Conservation (phyloP, 2,888 invertebrate species). For the Tipula unca region DNA sequence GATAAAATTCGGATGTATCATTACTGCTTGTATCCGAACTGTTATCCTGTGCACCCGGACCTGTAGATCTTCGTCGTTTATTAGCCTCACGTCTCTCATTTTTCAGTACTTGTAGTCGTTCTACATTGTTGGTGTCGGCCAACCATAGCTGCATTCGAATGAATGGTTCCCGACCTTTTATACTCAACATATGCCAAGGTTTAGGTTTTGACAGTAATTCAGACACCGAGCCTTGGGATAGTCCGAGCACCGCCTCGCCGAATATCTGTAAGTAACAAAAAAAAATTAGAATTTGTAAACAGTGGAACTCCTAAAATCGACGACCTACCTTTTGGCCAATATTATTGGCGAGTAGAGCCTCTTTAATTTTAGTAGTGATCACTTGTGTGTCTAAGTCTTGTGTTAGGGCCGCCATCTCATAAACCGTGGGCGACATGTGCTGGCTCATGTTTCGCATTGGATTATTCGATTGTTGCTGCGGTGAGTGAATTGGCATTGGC, state of each 20-base stretch:
- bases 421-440: slow-evolving; percentile 89
- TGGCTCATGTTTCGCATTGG: slow-evolving; percentile 68
- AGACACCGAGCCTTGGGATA: slow-evolving; percentile 95
- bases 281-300: not conserved
- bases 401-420: slow-evolving; percentile 94
- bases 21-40: slow-evolving; percentile 82
- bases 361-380: slow-evolving; percentile 94
- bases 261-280: slow-evolving; percentile 57
- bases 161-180: slow-evolving; percentile 94
- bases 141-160: slow-evolving; percentile 96
- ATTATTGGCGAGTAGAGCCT: slow-evolving; percentile 91
- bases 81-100: slow-evolving; percentile 87
- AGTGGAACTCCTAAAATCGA: not conserved
- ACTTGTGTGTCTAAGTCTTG: slow-evolving; percentile 94
- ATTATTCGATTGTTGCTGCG: slow-evolving; percentile 54
- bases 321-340: slow-evolving; percentile 81
- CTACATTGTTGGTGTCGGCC: slow-evolving; percentile 90
- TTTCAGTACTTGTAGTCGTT: slow-evolving; percentile 82
- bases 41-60: slow-evolving; percentile 74
- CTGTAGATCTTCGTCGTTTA: slow-evolving; percentile 76
- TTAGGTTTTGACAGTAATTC: slow-evolving; percentile 96
- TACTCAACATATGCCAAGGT: slow-evolving; percentile 98
- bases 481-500: slow-evolving; percentile 52
- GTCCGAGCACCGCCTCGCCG: slow-evolving; percentile 92
- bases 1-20: slow-evolving; percentile 82